phyloP scores from a whole-genome alignment of 2,113 vertebrate species.

The Zapornia atra region DNA sequence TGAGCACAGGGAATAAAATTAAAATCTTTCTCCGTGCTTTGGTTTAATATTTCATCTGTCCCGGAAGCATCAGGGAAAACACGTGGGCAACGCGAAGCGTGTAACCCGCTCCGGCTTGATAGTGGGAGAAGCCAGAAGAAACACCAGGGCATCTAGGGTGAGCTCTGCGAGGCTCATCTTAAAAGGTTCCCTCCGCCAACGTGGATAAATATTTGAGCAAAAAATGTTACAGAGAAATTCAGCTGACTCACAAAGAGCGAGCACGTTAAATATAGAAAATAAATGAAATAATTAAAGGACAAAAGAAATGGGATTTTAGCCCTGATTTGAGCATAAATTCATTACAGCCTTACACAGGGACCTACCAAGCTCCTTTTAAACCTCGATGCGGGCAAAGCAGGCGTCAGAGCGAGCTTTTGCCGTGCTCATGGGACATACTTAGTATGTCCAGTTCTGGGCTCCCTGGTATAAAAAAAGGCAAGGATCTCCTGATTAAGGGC shows the following conservation, averaged over 20 bases:
- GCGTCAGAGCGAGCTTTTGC: neutral
- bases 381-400: neutral
- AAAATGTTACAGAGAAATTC: neutral
- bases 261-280: constrained; percentile 6
- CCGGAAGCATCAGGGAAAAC: neutral
- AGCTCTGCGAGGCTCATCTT: constrained; percentile 1
- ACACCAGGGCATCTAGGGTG: neutral
- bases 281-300: constrained; percentile 44
- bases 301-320: neutral
- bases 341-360: neutral
- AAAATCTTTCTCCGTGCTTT: neutral
- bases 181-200: constrained; percentile 14
- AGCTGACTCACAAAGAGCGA: constrained; percentile 7
- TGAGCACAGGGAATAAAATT: neutral
- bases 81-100: neutral
- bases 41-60: neutral
- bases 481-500: no score
- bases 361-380: neutral
- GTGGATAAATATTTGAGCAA: constrained; percentile 34
- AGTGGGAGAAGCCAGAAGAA: neutral
- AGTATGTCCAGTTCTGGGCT: no score
- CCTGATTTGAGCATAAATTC: neutral
- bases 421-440: neutral
- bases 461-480: no score
- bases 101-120: neutral